Percentiles rank a stretch among this genome's conserved stretches.
These are phyloP conservation scores for Tenodera sinensis DNA, from an alignment of 2,888 invertebrate species.

Conservation along the genomic window DNA sequence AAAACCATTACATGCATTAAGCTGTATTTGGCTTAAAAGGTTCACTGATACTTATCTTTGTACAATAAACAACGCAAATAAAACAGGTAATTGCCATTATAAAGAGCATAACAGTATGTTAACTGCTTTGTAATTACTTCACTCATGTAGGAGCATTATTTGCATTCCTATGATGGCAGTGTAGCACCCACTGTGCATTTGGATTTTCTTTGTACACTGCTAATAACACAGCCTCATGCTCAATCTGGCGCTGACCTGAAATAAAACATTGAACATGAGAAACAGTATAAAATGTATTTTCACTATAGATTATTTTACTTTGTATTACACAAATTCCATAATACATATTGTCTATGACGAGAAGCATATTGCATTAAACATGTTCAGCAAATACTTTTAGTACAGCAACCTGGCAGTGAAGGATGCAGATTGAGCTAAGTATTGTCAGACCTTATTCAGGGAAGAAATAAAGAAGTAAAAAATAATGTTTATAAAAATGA, in stretches of 20 bases:
- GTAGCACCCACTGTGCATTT: constrained; percentile 40
- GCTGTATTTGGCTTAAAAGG: too few species aligned
- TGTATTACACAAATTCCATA: too few species aligned
- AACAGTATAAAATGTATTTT: too few species aligned
- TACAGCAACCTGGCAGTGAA: too few species aligned
- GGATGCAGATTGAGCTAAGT: too few species aligned
- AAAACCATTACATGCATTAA: background rate
- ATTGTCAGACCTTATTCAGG: too few species aligned
- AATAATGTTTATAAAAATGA: too few species aligned
- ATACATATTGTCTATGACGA: too few species aligned
- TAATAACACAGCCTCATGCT: constrained; percentile 39
- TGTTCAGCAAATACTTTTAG: too few species aligned
- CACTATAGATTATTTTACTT: too few species aligned
- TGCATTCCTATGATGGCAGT: constrained; percentile 41
- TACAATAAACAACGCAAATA: background rate
- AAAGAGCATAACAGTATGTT: background rate
- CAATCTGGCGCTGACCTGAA: constrained; percentile 40
- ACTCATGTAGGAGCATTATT: constrained; percentile 29
- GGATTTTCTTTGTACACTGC: constrained; percentile 42
- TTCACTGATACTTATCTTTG: background rate
- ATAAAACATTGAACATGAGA: constrained; percentile 19
- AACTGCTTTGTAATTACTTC: background rate
- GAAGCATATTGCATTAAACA: too few species aligned
- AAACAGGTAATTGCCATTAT: background rate
- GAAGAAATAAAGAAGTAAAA: too few species aligned